Evolutionary conservation across 2,888 invertebrate genomes (phyloP).

Genomic region (Troides aeacus): DNA sequence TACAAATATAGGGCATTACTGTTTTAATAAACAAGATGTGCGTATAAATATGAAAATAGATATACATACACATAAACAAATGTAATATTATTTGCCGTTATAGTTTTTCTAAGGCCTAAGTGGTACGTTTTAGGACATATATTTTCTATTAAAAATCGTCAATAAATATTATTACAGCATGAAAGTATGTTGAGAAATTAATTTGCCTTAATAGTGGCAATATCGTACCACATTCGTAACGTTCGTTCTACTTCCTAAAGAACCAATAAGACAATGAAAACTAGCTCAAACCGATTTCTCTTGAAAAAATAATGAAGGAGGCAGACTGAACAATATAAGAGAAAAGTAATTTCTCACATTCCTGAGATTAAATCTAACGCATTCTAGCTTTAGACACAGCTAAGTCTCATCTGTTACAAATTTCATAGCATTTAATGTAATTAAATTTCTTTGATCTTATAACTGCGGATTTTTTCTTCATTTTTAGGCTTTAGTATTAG

Average conservation of each 20-base stretch:
- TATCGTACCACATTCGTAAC: constrained; percentile 12
- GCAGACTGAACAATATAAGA: constrained; percentile 51
- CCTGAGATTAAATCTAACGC: constrained; percentile 62
- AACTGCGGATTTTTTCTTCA: no score
- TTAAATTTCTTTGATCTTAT: background rate
- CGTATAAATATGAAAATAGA: no score
- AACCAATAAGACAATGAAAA: constrained; percentile 48
- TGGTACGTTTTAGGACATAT: no score
- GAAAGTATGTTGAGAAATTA: no score
- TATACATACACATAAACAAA: no score
- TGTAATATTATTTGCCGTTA: no score
- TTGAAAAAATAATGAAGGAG: constrained; percentile 57
- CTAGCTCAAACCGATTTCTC: constrained; percentile 58
- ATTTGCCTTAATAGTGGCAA: background rate
- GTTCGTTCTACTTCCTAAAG: constrained; percentile 32
- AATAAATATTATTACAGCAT: no score
- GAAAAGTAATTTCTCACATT: constrained; percentile 68
- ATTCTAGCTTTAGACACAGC: constrained; percentile 35
- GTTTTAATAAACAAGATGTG: no score
- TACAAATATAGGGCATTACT: no score
- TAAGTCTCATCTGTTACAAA: background rate
- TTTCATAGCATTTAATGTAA: background rate
- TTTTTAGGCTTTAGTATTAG: no score
- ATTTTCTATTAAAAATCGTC: no score
- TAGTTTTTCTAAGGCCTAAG: no score